Evolutionary conservation across 2,113 vertebrate genomes (phyloP).

Genomic region (Elachura formosa): DNA sequence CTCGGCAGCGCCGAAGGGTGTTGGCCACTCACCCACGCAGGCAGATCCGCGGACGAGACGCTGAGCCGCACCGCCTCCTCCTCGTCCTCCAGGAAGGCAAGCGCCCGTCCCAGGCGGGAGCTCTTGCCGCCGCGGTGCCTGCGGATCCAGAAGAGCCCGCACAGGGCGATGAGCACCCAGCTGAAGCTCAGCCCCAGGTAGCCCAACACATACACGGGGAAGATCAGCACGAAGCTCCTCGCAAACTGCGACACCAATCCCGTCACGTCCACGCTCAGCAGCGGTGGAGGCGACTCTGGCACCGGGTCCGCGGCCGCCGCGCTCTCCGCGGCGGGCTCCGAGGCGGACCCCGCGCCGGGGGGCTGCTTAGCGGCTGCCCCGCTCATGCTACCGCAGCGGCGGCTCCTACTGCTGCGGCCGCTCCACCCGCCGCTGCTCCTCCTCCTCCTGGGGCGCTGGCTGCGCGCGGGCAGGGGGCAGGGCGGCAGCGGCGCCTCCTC

Average conservation of each 20-base stretch:
- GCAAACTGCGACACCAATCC: constrained; percentile 84
- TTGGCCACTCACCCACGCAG: constrained; percentile 85
- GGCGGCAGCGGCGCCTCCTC: not conserved
- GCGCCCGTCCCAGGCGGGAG: constrained; percentile 75
- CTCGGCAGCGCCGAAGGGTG: not conserved
- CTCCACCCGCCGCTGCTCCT: not conserved
- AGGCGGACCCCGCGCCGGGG: not conserved
- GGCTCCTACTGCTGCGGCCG: not conserved
- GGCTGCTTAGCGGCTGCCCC: not conserved
- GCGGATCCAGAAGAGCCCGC: constrained; percentile 81
- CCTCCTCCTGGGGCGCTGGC: constrained; percentile 5
- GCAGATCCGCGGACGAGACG: constrained; percentile 81
- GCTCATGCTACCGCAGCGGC: constrained; percentile 34
- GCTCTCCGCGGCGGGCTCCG: not conserved
- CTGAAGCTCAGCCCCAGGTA: constrained; percentile 95
- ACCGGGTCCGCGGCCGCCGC: not conserved
- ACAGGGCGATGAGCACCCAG: constrained; percentile 88
- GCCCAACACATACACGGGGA: constrained; percentile 89
- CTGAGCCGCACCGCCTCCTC: constrained; percentile 73
- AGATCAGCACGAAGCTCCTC: constrained; percentile 85
- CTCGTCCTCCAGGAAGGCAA: constrained; percentile 87
- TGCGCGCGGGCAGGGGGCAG: not conserved
- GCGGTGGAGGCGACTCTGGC: constrained; percentile 45
- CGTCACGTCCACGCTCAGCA: constrained; percentile 79
- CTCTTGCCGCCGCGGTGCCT: constrained; percentile 73